Base-by-base conservation (phyloP, 2,888 invertebrate genomes). In the Clepsis dumicolana region DNA sequence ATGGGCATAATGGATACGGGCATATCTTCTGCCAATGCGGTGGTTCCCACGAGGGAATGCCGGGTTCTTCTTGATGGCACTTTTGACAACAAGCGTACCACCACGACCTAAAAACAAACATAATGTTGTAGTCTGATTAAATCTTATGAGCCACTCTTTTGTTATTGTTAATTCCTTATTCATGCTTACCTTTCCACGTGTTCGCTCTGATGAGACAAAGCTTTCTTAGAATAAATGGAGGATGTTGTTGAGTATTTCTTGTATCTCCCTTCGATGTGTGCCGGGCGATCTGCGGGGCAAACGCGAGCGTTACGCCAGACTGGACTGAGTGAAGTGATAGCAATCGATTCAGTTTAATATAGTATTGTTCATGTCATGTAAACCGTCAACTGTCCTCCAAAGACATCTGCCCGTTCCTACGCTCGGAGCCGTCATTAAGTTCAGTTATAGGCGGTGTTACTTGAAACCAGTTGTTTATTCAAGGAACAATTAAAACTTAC, bases 1-100 rank as follows among this genome's bases (percentile, higher is more conserved):
- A 96, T 25, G 97, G 97, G 81, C 98, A 98, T 83, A 97, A 95
- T 21, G 97, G 97, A 80, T 96, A 97, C 0, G 97, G 97, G 84
- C 97, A 97, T 79, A 97, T 85, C 85, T 95, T 96, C 79, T 96
- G 95, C 97, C 97, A 98, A 76, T 96, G 93, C 0, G 95, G 94
- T 16, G 97, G 97, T 84, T 97, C 96, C 97, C 97, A 98, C 18
- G 97, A 96, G 27, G 97, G 95, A 77, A 94, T 93, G 52, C 94
- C 95, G 84, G 94, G 93, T 64, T 97, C 97, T 90, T 96, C 96
- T 77, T 95, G 94, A 76, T 96, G 95, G 89, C 97, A 97, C 91
- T 96, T 96, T 64, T 96, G 90, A 84, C 97, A 98, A 85, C 97
- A 96, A 70, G 96, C 93, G 88, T 96, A 97, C 94, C 97, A 96